Evolutionary conservation across 2,797 vertebrate genomes (phyloP).

Genomic region (Eidolon dupreanum): DNA sequence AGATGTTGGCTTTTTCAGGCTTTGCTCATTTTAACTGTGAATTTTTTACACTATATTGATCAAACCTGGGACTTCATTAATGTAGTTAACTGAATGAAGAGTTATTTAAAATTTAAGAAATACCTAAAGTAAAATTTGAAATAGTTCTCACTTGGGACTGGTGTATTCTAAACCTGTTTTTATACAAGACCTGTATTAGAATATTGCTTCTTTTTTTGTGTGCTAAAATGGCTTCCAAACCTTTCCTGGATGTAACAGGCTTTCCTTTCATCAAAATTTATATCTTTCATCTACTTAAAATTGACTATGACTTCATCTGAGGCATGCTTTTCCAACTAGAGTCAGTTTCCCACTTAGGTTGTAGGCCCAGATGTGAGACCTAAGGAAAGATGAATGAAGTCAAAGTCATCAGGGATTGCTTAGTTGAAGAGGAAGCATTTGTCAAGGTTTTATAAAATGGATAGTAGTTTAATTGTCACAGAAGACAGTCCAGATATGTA

Average conservation of each 20-base stretch:
- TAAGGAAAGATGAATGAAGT: not conserved
- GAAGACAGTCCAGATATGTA: not conserved
- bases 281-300: not conserved
- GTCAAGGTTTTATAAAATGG: not conserved
- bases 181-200: not conserved
- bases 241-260: not conserved
- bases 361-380: not conserved
- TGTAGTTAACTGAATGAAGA: not conserved
- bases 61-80: not conserved
- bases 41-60: not conserved
- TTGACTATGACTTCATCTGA: not conserved
- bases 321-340: not conserved
- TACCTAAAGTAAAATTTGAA: not conserved
- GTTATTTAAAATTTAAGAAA: not conserved
- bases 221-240: not conserved
- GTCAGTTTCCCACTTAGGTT: not conserved
- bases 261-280: slow-evolving; percentile 16
- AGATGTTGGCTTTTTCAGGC: not conserved
- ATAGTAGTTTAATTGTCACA: not conserved
- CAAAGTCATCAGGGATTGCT: not conserved
- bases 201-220: not conserved
- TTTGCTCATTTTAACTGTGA: not conserved
- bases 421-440: not conserved
- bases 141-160: not conserved
- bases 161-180: not conserved